Conservation (phyloP, 1,140 invertebrate genomes). For the Ostrea denselamellosa region DNA sequence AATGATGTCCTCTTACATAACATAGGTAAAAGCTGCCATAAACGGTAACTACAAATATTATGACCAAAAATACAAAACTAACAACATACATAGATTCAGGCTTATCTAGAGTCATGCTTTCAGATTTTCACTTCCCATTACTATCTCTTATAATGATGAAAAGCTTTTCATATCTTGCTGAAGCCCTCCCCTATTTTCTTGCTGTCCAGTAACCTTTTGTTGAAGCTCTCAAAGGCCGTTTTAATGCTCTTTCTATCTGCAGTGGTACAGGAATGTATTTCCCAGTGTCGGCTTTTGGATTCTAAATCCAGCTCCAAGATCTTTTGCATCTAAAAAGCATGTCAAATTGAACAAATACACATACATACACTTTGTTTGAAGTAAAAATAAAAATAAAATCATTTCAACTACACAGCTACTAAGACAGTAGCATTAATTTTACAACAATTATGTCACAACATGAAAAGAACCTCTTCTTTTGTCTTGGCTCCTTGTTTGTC, state of each 20-base stretch:
- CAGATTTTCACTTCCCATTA: background rate
- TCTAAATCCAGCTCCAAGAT: constrained; percentile 65
- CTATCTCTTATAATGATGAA: background rate
- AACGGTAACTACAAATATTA: background rate
- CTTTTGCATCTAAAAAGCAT: constrained; percentile 57
- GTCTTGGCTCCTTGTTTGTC: constrained; percentile 66
- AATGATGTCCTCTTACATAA: background rate
- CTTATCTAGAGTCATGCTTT: background rate
- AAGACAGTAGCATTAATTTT: background rate
- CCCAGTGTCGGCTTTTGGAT: constrained; percentile 58
- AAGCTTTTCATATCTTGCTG: constrained; percentile 35
- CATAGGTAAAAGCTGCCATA: constrained; percentile 10
- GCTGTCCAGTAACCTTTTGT: constrained; percentile 62
- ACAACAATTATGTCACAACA: background rate
- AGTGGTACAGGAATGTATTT: constrained; percentile 63
- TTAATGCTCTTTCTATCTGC: constrained; percentile 61
- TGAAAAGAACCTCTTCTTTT: constrained; percentile 61
- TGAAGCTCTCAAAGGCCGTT: constrained; percentile 65
- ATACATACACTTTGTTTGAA: background rate
- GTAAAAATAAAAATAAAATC: too few relatives aligned
- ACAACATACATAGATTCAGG: too few relatives aligned
- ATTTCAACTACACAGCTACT: too few relatives aligned
- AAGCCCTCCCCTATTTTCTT: constrained; percentile 44
- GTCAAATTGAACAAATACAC: background rate
- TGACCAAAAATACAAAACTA: too few relatives aligned